phyloP scores from a whole-genome alignment of 2,888 invertebrate species.

The Hypomecis punctinalis region DNA sequence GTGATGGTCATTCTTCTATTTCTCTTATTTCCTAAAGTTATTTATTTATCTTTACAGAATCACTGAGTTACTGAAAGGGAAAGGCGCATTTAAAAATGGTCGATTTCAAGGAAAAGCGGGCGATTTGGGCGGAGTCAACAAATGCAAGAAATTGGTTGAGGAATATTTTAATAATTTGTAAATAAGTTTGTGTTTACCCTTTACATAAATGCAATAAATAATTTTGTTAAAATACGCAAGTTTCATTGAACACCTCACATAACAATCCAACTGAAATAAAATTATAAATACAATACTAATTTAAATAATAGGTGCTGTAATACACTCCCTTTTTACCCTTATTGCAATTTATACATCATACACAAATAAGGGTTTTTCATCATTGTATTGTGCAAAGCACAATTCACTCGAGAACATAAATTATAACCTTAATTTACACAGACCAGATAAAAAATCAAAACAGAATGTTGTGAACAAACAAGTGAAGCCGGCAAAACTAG shows the following conservation, averaged over 20 bases:
- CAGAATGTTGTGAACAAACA: no score
- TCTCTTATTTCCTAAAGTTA: neutral
- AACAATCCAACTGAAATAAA: neutral
- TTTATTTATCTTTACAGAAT: slow-evolving; percentile 74
- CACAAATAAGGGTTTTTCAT: no score
- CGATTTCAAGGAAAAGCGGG: slow-evolving; percentile 91
- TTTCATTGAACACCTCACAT: slow-evolving; percentile 15
- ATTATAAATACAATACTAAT: no score
- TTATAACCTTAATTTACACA: no score
- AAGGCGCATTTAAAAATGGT: slow-evolving; percentile 90
- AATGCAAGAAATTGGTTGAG: slow-evolving; percentile 86
- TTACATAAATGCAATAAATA: slow-evolving; percentile 32
- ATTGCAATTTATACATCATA: no score
- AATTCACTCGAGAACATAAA: no score
- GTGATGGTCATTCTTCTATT: no score
- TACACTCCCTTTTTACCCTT: no score
- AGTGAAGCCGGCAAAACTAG: no score
- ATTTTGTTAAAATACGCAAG: slow-evolving; percentile 13
- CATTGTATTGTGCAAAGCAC: no score
- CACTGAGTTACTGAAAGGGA: slow-evolving; percentile 88
- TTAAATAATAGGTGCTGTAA: no score
- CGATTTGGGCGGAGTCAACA: slow-evolving; percentile 86
- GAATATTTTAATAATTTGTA: slow-evolving; percentile 80
- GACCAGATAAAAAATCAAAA: no score
- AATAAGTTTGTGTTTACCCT: slow-evolving; percentile 8